Base-by-base conservation (phyloP, 2,888 invertebrate species). In the Syrista parreyssii region DNA sequence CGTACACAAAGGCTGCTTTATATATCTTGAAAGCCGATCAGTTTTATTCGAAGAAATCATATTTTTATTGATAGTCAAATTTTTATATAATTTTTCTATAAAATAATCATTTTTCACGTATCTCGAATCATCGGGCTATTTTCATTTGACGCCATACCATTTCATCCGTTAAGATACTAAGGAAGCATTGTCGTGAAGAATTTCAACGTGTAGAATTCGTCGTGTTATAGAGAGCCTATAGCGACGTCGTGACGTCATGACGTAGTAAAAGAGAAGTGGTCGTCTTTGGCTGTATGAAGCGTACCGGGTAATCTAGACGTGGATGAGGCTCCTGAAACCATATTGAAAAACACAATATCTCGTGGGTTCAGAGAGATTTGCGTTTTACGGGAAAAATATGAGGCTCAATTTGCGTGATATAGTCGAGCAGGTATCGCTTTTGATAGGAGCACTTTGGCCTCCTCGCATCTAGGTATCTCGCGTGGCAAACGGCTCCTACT, bases 321-420 rank as follows among this genome's bases (percentile, higher is more conserved):
- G 55, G 55, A 55, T 55, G 23, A 55, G 23, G 55, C 23, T 55
- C 55, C 55, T 55, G 55, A 55, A 55, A 23, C 55, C 75, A 68
- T 76, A 73, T 76, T 76, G 76, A 55, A 76, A 76, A 68, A 76
- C 32, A 76, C 76, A 76, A 76, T 72, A 76, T 72, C 76, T 72
- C 71, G 55, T 76, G 36, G 32, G 15, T 74, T 55, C 33, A 55
- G 73, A 73, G 40, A 77, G 77, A 75, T 75, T 68, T 78, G 75
- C 72, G 71, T 76, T 73, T 76, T 79, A 68, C 76, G 74, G 71
- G 36, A 75, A 81, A 82, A 78, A 81, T 77, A 78, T 77, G 79
- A 81, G 79, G 80, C 83, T 83, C 82, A 82, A 83, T 83, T 85
- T 85, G 80, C 80, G 72, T 79, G 79, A 81, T 84, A 82, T 75